A percentile compares a stretch with the other conserved stretches of the same genome.
These are phyloP conservation scores for Lacanobia oleracea DNA, from an alignment of 2,888 invertebrate genomes.

Conservation along the genomic window DNA sequence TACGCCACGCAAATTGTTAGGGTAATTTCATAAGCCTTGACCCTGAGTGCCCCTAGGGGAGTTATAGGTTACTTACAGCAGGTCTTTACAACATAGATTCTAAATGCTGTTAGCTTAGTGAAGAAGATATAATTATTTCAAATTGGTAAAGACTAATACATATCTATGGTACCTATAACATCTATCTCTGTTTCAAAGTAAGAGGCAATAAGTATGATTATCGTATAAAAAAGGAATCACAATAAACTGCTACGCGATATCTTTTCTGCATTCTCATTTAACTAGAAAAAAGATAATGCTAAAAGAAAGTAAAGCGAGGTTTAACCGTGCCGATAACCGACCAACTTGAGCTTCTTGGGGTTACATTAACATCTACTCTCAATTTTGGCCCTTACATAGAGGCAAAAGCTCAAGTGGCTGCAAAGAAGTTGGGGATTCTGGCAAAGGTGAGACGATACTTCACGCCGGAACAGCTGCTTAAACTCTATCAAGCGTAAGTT, in stretches of 20 bases:
- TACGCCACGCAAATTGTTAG: conserved; percentile 2
- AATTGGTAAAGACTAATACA: not conserved
- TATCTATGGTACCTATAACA: not conserved
- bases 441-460: too few species aligned
- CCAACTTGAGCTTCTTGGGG: too few species aligned
- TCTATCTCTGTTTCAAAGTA: too few species aligned
- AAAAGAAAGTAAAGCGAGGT: not conserved
- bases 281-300: too few species aligned
- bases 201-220: not conserved
- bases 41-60: not conserved
- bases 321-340: too few species aligned
- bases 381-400: too few species aligned
- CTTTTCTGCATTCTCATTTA: too few species aligned
- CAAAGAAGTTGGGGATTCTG: too few species aligned
- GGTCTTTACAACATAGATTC: not conserved
- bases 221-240: not conserved
- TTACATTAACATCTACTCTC: too few species aligned
- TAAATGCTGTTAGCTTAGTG: not conserved
- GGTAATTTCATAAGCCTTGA: conserved; percentile 5
- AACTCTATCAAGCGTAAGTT: too few species aligned
- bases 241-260: not conserved
- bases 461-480: too few species aligned
- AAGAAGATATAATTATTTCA: not conserved
- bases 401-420: too few species aligned
- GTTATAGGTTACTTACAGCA: not conserved